Conservation (phyloP, 2,797 vertebrate species). For the Malacoraja senta region DNA sequence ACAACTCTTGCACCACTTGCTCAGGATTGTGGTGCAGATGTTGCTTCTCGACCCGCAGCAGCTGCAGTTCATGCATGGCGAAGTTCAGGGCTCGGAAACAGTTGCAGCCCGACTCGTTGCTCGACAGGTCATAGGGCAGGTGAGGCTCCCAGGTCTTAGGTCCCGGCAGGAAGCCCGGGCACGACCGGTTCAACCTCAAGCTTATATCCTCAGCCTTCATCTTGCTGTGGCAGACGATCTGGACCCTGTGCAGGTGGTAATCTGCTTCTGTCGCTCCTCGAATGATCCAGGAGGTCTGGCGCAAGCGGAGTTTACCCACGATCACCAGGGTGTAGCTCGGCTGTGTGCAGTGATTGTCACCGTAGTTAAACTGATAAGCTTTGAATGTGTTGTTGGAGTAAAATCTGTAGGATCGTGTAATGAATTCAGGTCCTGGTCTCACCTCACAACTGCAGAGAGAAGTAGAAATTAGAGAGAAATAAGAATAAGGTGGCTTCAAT, state of each 20-base stretch:
- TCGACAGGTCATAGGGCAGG: slow-evolving; percentile 72
- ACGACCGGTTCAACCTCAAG: slow-evolving; percentile 69
- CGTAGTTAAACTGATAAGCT: slow-evolving; percentile 89
- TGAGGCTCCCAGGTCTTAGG: slow-evolving; percentile 64
- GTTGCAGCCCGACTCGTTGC: slow-evolving; percentile 71
- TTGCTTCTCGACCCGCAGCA: slow-evolving; percentile 87
- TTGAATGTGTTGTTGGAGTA: slow-evolving; percentile 85
- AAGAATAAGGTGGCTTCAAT: no score
- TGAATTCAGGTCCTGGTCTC: slow-evolving; percentile 85
- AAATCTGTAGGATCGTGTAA: slow-evolving; percentile 89
- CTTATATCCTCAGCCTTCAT: slow-evolving; percentile 65
- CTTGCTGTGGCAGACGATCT: slow-evolving; percentile 75
- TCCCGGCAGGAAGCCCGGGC: slow-evolving; percentile 61
- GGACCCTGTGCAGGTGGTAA: slow-evolving; percentile 76
- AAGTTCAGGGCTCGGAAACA: slow-evolving; percentile 81
- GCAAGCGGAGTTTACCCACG: slow-evolving; percentile 76
- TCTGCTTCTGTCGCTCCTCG: slow-evolving; percentile 87
- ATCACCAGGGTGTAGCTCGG: slow-evolving; percentile 80
- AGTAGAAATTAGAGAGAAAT: slow-evolving; percentile 37
- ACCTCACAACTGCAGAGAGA: slow-evolving; percentile 79
- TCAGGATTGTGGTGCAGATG: slow-evolving; percentile 83
- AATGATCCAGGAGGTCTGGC: slow-evolving; percentile 93
- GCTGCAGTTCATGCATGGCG: slow-evolving; percentile 91
- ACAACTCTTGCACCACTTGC: slow-evolving; percentile 86
- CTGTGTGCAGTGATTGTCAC: slow-evolving; percentile 84